Evolutionary conservation across 2,888 invertebrate species (phyloP), one percentile per base, ranked within the genome.

Genomic region (Periphyllus acericola): DNA sequence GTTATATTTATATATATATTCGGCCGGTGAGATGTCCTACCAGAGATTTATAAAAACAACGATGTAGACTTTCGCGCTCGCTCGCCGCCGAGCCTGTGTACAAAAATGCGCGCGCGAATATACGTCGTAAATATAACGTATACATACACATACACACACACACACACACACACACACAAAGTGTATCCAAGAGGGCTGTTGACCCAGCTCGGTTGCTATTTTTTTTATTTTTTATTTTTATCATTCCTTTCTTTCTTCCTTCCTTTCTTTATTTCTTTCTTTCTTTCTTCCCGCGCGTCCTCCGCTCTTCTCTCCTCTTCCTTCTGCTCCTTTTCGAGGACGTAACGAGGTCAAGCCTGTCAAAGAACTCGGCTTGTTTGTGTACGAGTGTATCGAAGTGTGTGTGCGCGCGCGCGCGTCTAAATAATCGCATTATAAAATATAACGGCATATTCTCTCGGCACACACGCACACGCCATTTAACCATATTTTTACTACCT

Each of bases 291-390:
- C 21, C 17, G 34, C 46, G 6, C 29, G 9, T n/a, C 36, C 25
- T 11, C 32, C 36, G 14, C 52, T n/a, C 55, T 66, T 25, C 36
- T 60, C 40, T 11, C 55, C 17, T n/a, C 52, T 40, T 55, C 71
- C 29, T 55, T 29, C 80, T 29, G 55, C 25, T 86, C 29, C 72
- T 72, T 74, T 74, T 81, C 55, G 60, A 74, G 36, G 74, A 79
- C 79, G 32, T 81, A 87, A 87, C 87, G 87, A 87, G 87, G 87
- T 87, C 87, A 81, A 81, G n/a, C 66, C 81, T 66, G 72, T 87
- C 87, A 74, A 87, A 81, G 74, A 75, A 87, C 87, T 81, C 66
- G 74, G 66, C 32, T 55, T 21, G 71, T 40, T 21, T 52, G 55
- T 19, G 75, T 55, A 36, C 2, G 36, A n/a, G 11, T 55, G 17